Base-by-base conservation (phyloP, 2,113 vertebrate species). In the Acanthisitta chloris region DNA sequence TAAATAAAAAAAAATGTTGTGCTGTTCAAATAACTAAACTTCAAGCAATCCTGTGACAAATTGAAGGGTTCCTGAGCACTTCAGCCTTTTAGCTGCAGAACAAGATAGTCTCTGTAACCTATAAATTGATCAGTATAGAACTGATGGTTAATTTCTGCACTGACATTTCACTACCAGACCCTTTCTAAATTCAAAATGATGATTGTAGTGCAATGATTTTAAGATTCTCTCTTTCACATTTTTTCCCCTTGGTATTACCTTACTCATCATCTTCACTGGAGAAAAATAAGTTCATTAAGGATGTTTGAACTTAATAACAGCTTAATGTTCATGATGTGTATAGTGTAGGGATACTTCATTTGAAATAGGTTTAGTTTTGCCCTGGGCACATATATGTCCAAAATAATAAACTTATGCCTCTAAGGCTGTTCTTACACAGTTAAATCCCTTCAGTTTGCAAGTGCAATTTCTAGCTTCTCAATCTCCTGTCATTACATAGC, bases 331-430 rank as follows among this genome's bases (percentile, higher is more conserved):
- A 31, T 29, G 12, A 42, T 26, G n/a, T 54, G 12, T 31, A 45
- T 17, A 67, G 19, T 17, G 12, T 20, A 88, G 20, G 48, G 69
- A 55, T 13, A 74, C 69, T 8, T 92, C 9, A 43, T 71, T 76
- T 74, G 40, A 86, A 91, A 49, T 61, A 94, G 64, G 11, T 82
- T 55, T 54, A 6, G 12, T 58, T 92, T 86, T 88, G 57, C 89
- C 79, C 86, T 59, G 57, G 67, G 89, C 67, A 73, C n/a, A 31
- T 86, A 40, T 40, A 88, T 54, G 76, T 77, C 85, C 83, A 88
- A 81, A 76, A 48, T 96, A 92, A 95, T 92, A 96, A 95, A 74
- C 17, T 62, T 26, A 42, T 54, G 48, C 57, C 87, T 96, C 72
- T 81, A 71, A 70, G 57, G 72, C 42, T 82, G 43, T 66, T 95